Percentiles rank a stretch among this genome's conserved stretches.
These are phyloP conservation scores for Tragopan temminckii DNA, from an alignment of 2,797 vertebrate genomes.

Conservation along the genomic window DNA sequence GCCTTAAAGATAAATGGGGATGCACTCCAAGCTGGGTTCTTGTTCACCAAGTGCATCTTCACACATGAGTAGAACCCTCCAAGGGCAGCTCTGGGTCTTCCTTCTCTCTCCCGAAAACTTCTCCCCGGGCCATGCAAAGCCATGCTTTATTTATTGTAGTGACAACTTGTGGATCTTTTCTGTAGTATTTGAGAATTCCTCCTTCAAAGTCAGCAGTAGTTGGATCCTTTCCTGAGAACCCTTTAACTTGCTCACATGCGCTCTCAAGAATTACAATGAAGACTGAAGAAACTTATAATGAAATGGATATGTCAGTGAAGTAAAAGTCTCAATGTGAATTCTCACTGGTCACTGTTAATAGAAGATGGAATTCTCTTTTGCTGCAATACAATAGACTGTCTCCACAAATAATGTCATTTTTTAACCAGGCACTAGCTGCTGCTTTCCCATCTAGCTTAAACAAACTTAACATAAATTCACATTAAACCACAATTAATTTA, in stretches of 20 bases:
- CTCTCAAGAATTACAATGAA: conserved; percentile 10
- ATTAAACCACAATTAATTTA: conserved; percentile 26
- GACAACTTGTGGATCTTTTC: background rate
- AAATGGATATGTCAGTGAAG: conserved; percentile 35
- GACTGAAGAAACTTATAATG: conserved; percentile 41
- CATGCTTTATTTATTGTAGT: background rate
- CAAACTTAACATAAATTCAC: conserved; percentile 37
- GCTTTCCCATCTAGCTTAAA: conserved; percentile 52
- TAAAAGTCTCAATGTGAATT: conserved; percentile 42
- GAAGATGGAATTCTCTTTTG: conserved; percentile 60
- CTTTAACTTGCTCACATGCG: background rate
- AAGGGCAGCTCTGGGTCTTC: background rate
- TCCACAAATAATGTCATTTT: conserved; percentile 51
- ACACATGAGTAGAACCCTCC: background rate
- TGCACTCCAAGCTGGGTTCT: background rate
- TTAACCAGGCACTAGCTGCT: conserved; percentile 3
- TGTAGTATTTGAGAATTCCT: background rate
- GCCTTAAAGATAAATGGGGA: background rate
- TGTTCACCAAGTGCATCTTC: background rate
- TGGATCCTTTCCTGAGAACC: background rate
- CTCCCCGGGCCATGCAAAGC: background rate
- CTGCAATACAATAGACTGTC: conserved; percentile 56
- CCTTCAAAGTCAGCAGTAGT: background rate
- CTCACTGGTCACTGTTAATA: conserved; percentile 42
- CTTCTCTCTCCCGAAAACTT: background rate